Conservation (phyloP, 2,797 vertebrate species). For the Chaenodraco wilsoni region DNA sequence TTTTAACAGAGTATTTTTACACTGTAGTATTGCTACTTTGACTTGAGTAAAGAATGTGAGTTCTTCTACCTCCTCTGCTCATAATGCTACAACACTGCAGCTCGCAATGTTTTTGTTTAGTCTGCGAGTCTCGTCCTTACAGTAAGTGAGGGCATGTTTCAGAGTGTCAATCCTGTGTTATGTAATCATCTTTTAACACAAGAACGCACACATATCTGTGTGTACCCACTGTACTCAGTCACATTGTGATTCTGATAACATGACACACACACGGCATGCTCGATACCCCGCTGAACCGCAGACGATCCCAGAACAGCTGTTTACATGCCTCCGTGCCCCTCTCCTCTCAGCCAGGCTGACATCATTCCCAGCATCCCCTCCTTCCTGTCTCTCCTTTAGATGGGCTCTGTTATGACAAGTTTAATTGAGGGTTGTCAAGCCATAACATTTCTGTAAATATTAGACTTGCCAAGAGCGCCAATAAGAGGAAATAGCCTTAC, state of each 20-base stretch:
- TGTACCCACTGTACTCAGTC: slow-evolving; percentile 38
- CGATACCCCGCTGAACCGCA: slow-evolving; percentile 50
- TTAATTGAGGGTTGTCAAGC: slow-evolving; percentile 88
- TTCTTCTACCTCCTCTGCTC: not conserved
- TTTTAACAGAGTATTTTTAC: no score
- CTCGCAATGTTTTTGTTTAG: slow-evolving; percentile 42
- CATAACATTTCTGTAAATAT: slow-evolving; percentile 88
- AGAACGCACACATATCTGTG: slow-evolving; percentile 45
- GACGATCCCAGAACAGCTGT: slow-evolving; percentile 77
- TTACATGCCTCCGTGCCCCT: slow-evolving; percentile 64
- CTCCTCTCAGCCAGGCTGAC: slow-evolving; percentile 69
- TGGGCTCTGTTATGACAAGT: slow-evolving; percentile 88
- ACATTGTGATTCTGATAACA: slow-evolving; percentile 62
- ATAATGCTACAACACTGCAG: slow-evolving; percentile 6
- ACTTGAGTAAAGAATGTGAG: no score
- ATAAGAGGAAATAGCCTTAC: slow-evolving; percentile 81
- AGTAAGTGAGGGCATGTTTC: slow-evolving; percentile 46
- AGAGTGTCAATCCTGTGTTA: slow-evolving; percentile 36
- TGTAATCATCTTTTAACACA: slow-evolving; percentile 46
- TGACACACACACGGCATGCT: slow-evolving; percentile 51
- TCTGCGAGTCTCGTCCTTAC: slow-evolving; percentile 22
- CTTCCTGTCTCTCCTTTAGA: slow-evolving; percentile 82
- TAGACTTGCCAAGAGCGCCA: slow-evolving; percentile 82
- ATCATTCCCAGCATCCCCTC: slow-evolving; percentile 79
- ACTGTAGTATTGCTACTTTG: no score